These are phyloP conservation scores for Orgyia antiqua DNA, from an alignment of 2,888 invertebrate species.

Conservation along the genomic window DNA sequence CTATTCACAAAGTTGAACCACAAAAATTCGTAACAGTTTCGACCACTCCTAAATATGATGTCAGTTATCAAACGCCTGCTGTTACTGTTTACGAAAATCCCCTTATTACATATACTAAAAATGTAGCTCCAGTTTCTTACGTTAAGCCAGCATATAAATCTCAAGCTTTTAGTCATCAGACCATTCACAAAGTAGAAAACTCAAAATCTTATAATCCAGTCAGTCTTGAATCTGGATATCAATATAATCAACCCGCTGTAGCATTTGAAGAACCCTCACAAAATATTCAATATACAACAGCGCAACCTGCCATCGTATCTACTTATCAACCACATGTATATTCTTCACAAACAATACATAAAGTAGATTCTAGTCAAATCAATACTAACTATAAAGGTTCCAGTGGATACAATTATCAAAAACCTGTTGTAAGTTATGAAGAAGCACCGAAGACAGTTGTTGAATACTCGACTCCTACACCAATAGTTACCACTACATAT, in stretches of 20 bases:
- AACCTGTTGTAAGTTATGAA: slow-evolving; percentile 24
- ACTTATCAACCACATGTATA: slow-evolving; percentile 47
- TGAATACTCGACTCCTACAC: slow-evolving; percentile 19
- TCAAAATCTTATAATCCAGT: slow-evolving; percentile 36
- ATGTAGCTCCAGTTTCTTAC: slow-evolving; percentile 48
- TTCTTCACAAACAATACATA: slow-evolving; percentile 52
- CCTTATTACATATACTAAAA: slow-evolving; percentile 50
- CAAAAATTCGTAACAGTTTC: slow-evolving; percentile 43
- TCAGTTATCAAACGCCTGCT: slow-evolving; percentile 52
- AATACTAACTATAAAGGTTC: slow-evolving; percentile 42
- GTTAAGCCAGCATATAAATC: slow-evolving; percentile 41
- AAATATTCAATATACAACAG: slow-evolving; percentile 35
- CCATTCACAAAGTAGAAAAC: slow-evolving; percentile 44
- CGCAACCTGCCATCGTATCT: slow-evolving; percentile 36
- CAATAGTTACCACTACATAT: slow-evolving; percentile 28
- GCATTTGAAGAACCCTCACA: slow-evolving; percentile 33
- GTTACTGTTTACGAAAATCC: slow-evolving; percentile 62
- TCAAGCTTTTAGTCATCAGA: slow-evolving; percentile 51
- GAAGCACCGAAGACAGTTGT: slow-evolving; percentile 14
- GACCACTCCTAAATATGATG: slow-evolving; percentile 47
- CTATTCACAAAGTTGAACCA: slow-evolving; percentile 45
- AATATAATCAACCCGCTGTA: slow-evolving; percentile 28
- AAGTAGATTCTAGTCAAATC: slow-evolving; percentile 43
- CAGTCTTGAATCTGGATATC: slow-evolving; percentile 29
- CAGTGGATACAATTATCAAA: slow-evolving; percentile 9